Base-by-base conservation (phyloP, 2,888 invertebrate genomes). In the Apodemia mormo region DNA sequence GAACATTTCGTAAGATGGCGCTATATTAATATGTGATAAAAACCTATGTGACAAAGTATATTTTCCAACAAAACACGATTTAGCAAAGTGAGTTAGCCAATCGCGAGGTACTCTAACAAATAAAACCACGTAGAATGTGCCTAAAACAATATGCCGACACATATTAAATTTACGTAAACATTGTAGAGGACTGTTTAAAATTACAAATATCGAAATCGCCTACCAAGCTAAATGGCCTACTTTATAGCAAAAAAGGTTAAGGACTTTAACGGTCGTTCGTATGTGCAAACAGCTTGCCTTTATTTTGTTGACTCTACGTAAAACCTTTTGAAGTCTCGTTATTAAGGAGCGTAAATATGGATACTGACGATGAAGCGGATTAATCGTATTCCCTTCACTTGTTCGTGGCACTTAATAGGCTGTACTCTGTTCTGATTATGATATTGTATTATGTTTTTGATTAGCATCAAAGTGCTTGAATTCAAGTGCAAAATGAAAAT, bases 281-380 rank as follows among this genome's bases (percentile, higher is more conserved):
- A 33, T 61, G 30, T 61, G 61, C 61, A 61, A 61, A 61, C 61
- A 61, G 61, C 61, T 61, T 61, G 30, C 12, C 61, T 61, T 61
- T 33, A 33, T 61, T 61, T 61, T 61, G 61, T 61, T 61, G 61
- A 61, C 61, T 61, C 14, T 61, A 61, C 61, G 33, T 61, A 61
- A 61, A 61, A 61, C 61, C 61, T 33, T 61, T 61, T 61, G 61
- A 61, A 61, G 61, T 61, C 61, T 33, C 61, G 61, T 61, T 61
- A 33, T 61, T 33, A 61, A 61, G 33, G 30, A 61, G 61, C 61
- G 61, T 61, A 12, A 61, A 61, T 61, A 61, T 33, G 61, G 61
- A 33, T 33, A 33, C 61, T 14, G 61, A 33, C 33, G 61, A 61
- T 61, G 61, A 61, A 33, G 14, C 29, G 12, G 33, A 61, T 61